These are phyloP conservation scores for Drosophila kepulauana DNA, from an alignment of 1,140 invertebrate species.

Conservation along the genomic window DNA sequence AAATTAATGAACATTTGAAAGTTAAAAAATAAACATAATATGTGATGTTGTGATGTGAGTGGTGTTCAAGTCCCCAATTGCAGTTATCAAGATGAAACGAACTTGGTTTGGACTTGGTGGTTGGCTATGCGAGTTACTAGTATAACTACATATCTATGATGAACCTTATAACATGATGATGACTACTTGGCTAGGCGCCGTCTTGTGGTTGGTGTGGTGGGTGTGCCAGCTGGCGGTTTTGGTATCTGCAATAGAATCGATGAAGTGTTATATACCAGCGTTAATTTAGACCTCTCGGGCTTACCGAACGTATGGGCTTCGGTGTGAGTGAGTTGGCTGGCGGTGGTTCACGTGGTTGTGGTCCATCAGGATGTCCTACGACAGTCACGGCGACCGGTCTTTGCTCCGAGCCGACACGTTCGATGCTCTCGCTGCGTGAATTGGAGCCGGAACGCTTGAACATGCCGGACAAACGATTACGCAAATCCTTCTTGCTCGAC, in stretches of 20 bases:
- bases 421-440: constrained; percentile 77
- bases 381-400: constrained; percentile 80
- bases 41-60: constrained; percentile 27
- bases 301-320: constrained; percentile 79
- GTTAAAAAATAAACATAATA: constrained; percentile 49
- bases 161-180: constrained; percentile 50
- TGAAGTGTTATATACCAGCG: too few relatives aligned
- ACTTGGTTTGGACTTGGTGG: constrained; percentile 8
- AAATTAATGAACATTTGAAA: constrained; percentile 48
- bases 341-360: constrained; percentile 75
- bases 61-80: constrained; percentile 21
- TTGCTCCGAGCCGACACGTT: constrained; percentile 66
- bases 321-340: constrained; percentile 79
- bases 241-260: constrained; percentile 59
- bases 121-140: constrained; percentile 27
- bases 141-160: constrained; percentile 51
- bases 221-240: constrained; percentile 75
- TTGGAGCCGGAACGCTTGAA: constrained; percentile 88
- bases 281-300: not conserved
- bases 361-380: constrained; percentile 76
- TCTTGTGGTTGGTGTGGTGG: constrained; percentile 78
- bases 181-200: constrained; percentile 75
- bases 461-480: constrained; percentile 92
- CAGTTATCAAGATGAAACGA: constrained; percentile 5
- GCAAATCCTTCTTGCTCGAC: constrained; percentile 91